A percentile compares a stretch with the other conserved stretches of the same genome.
Conservation (phyloP, 2,888 invertebrate genomes). For the Tetheella fluctuosa region DNA sequence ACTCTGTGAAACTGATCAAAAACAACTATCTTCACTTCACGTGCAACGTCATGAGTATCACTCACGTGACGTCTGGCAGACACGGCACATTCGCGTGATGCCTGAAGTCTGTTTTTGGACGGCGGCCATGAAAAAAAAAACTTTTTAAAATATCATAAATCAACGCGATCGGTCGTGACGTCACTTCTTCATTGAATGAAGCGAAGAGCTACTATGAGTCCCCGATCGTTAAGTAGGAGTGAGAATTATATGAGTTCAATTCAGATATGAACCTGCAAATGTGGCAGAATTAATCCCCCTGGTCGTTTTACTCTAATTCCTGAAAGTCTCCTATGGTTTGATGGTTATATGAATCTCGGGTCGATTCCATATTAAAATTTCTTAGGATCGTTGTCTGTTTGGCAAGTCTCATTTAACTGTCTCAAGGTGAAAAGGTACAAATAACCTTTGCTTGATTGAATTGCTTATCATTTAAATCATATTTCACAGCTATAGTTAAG, state of each 20-base stretch:
- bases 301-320: no score
- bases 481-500: no score
- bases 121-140: slow-evolving; percentile 44
- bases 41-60: slow-evolving; percentile 26
- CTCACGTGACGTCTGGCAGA: slow-evolving; percentile 20
- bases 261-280: no score
- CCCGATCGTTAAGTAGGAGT: slow-evolving; percentile 16
- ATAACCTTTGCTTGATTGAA: background rate
- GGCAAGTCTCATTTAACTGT: background rate
- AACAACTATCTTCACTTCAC: slow-evolving; percentile 8
- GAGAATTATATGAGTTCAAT: background rate
- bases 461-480: background rate
- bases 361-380: no score
- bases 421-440: background rate
- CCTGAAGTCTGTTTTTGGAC: slow-evolving; percentile 48
- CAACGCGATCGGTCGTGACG: slow-evolving; percentile 47
- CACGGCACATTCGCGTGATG: slow-evolving; percentile 51
- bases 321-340: no score
- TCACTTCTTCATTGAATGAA: slow-evolving; percentile 51
- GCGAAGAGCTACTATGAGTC: slow-evolving; percentile 28
- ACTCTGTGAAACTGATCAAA: background rate
- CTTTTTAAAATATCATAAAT: slow-evolving; percentile 59
- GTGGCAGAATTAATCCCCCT: no score
- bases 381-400: background rate
- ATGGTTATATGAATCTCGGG: no score